phyloP scores from a whole-genome alignment of 92 coral and sea anemone genomes.

The Palythoa grandiflora region DNA sequence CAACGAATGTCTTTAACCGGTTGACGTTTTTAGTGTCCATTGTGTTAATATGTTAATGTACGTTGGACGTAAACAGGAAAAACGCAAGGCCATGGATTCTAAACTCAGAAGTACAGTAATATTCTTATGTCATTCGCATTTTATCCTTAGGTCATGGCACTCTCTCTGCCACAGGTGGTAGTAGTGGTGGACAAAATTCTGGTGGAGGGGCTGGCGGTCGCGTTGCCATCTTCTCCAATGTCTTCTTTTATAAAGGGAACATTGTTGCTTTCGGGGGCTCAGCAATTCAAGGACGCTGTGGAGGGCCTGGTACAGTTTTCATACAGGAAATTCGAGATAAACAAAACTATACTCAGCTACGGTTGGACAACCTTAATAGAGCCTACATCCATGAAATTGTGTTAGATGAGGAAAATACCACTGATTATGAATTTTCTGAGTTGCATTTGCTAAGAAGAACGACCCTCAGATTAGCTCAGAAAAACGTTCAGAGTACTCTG shows the following conservation, averaged over 20 bases:
- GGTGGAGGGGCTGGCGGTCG: conserved; percentile 79
- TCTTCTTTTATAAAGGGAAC: conserved; percentile 58
- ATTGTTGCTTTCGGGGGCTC: conserved; percentile 64
- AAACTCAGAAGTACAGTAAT: too few relatives aligned
- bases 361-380: conserved; percentile 64
- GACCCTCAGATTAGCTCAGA: conserved; percentile 49
- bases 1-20: neutral
- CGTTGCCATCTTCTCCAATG: conserved; percentile 63
- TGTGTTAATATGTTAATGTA: too few relatives aligned
- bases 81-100: too few relatives aligned
- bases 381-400: conserved; percentile 45
- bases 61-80: too few relatives aligned
- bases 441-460: conserved; percentile 53
- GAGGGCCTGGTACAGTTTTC: conserved; percentile 76
- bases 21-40: too few relatives aligned
- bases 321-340: conserved; percentile 51
- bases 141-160: conserved; percentile 17
- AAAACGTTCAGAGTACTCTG: conserved; percentile 37
- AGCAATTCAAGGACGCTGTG: conserved; percentile 48
- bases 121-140: neutral
- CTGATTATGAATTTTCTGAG: conserved; percentile 62
- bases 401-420: conserved; percentile 55
- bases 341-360: conserved; percentile 51
- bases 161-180: conserved; percentile 55
- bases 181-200: conserved; percentile 56